A percentile compares a stretch with the other conserved stretches of the same genome.
These are phyloP conservation scores for Saccostrea cuccullata DNA, from an alignment of 1,140 invertebrate species.

Conservation along the genomic window DNA sequence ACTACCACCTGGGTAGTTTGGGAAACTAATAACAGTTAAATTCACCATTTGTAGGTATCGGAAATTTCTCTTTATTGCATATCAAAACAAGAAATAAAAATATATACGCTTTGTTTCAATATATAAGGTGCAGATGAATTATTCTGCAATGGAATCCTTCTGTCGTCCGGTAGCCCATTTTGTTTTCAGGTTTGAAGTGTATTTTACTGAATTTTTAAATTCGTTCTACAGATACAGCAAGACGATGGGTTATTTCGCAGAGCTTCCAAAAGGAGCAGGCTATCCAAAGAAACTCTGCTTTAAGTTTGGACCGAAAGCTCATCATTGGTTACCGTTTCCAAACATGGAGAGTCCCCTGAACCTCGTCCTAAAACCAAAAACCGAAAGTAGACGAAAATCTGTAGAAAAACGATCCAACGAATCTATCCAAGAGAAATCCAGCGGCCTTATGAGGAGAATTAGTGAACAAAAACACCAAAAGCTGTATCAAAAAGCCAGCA, in stretches of 20 bases:
- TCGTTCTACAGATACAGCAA: slow-evolving; percentile 78
- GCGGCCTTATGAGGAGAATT: neutral
- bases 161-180: too few relatives aligned
- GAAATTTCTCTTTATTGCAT: too few relatives aligned
- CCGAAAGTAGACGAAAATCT: neutral
- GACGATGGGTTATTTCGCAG: slow-evolving; percentile 79
- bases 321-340: slow-evolving; percentile 60
- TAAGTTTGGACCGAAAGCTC: slow-evolving; percentile 78
- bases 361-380: slow-evolving; percentile 8
- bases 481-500: neutral
- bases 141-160: too few relatives aligned
- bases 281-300: slow-evolving; percentile 81
- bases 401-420: slow-evolving; percentile 8
- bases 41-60: too few relatives aligned
- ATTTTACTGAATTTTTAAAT: neutral
- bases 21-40: too few relatives aligned
- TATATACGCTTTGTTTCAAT: too few relatives aligned
- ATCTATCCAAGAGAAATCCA: slow-evolving; percentile 22
- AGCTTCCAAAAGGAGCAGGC: slow-evolving; percentile 79
- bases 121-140: too few relatives aligned
- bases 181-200: neutral
- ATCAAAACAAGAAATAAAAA: too few relatives aligned
- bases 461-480: neutral
- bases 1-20: too few relatives aligned
- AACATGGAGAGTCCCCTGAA: neutral